Base-by-base conservation (phyloP, 2,888 invertebrate genomes). In the Agrilus biguttatus region DNA sequence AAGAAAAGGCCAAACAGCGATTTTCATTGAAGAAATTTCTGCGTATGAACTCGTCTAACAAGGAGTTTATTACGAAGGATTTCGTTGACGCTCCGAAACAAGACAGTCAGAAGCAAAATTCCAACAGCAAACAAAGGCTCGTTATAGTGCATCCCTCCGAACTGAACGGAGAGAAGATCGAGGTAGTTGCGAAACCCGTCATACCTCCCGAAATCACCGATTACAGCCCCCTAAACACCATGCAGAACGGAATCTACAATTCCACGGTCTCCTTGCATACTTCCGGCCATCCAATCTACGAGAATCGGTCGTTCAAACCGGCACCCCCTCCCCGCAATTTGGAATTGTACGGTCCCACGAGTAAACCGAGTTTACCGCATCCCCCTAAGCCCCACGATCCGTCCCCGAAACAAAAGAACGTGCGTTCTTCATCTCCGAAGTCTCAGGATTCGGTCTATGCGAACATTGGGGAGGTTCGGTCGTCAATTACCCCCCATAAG, bases 111-210 rank as follows among this genome's bases (percentile, higher is more conserved):
- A 69, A 66, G 44, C 73, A 74, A 36, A 64, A 71, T 39, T 71
- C 73, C 14, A 74, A 76, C 55, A 75, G 77, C 6, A 84, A 83
- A 56, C 83, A 83, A 3, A 74, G 85, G 13, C 70, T 88, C 19
- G 86, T 89, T 46, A 90, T 90, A 52, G 87, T 90, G 48, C 90
- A 90, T 71, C 90, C 90, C 12, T 70, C 86, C 53, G 89, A 90
- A 57, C 73, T 89, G 46, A 87, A 87, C 61, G 83, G 85, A 28
- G 78, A 82, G 8, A 82, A 74, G 47, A 85, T 87, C 2, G 85
- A 88, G 59, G 86, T 88, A 33, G 75, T 87, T 1, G 50, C 56
- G 2, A 64, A 62, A 48, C 46, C 47, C 21, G 36, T 49, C 49
- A 5, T 41, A 34, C 13, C 36, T 1, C 44, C 28, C 8, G 28